Base-by-base conservation (phyloP, 2,113 vertebrate genomes). In the Mixornis gularis region DNA sequence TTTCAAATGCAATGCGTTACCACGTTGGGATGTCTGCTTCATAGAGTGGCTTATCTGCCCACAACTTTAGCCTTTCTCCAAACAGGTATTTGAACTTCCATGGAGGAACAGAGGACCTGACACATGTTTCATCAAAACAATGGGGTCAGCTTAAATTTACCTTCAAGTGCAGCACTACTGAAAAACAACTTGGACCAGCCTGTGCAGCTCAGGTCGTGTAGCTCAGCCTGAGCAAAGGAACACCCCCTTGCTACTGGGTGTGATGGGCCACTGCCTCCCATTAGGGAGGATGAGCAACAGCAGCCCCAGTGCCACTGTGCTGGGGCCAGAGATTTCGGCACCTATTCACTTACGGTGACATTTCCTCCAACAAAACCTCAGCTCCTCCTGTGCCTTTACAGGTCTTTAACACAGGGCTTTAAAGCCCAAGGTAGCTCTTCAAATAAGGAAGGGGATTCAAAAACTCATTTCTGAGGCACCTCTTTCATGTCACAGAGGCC, bases 151-250 rank as follows among this genome's bases (percentile, higher is more conserved):
- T 79, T 68, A 44, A 72, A 62, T 53, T 48, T 53, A 29, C 59
- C 17, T 44, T 69, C 19, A 59, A 71, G 41, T 10, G 40, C 62
- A 78, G 51, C 25, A 69, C 19, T 19, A 70, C 22, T 22, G 40
- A 60, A 68, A 86, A 90, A 9, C 43, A 89, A 66, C 69, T 66
- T 8, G 0, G 69, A 68, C 8, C 30, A 79, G 79, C 73, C 41
- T 4, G 19, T 19, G 21, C 1, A 56, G 62, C 62, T 52, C 12
- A 16, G 53, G 3, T 0, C 40, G 38, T 0, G 0, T 1, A 60
- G 38, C 38, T 53, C 17, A 85, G 64, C 56, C 64, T 20, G 27
- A 51, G 78, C 56, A 55, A 71, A 52, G 0, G 0, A 79, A 44
- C 1, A 1, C 18, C 49, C 69, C 70, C 48, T 30, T 63, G 40